Conservation (phyloP, 2,797 vertebrate species). For the Silurus aristotelis region DNA sequence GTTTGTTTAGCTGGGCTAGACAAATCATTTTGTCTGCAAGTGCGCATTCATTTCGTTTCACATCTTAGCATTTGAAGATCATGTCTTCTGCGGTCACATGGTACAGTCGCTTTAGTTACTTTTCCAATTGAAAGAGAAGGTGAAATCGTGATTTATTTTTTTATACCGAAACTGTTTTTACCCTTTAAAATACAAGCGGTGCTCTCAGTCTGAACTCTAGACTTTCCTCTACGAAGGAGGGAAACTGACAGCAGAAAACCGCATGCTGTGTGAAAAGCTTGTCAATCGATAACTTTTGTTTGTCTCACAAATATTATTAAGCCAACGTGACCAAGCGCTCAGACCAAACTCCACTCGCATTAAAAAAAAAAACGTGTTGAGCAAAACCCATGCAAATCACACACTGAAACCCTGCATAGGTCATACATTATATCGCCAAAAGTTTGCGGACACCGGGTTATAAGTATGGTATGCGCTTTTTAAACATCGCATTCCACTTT, state of each 20-base stretch:
- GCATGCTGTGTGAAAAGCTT: background rate
- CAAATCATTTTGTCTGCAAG: background rate
- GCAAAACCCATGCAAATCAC: background rate
- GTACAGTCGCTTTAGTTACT: no score
- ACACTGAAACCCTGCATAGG: background rate
- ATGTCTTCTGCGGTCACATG: background rate
- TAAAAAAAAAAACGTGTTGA: background rate
- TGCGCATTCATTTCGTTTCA: background rate
- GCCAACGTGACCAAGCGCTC: no score
- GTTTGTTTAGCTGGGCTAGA: background rate
- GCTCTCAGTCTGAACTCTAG: background rate
- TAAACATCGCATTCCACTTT: background rate
- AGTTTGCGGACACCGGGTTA: no score
- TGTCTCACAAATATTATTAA: background rate
- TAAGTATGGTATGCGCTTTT: no score
- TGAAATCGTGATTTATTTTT: background rate
- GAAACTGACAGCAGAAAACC: background rate
- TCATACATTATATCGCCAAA: no score
- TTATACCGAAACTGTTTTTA: background rate
- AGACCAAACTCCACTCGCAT: background rate
- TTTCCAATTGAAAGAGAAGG: background rate
- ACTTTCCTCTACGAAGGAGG: background rate
- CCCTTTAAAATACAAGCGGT: background rate
- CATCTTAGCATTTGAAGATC: background rate
- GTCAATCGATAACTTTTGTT: slow-evolving; percentile 5